Base-by-base conservation (phyloP, 1,140 invertebrate species). In the Venustaconcha ellipsiformis region DNA sequence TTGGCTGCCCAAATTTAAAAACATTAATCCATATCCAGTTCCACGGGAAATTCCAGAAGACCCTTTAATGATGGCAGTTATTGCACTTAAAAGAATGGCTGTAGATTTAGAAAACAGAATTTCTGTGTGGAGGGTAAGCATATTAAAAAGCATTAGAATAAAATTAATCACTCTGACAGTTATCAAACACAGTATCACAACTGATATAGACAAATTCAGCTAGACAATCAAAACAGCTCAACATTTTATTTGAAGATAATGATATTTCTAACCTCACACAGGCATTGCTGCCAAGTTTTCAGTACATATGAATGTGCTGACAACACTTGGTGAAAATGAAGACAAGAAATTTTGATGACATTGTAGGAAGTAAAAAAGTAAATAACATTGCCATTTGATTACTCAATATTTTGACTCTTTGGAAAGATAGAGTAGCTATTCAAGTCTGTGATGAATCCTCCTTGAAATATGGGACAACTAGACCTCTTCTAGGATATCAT, bases 1-100 rank as follows among this genome's bases (percentile, higher is more conserved):
- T 86, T 99, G 98, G 98, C 95, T 98, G 94, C 97, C 97, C 4
- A 99, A 99, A 89, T 96, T 99, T 83, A 96, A 94, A 86, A 94
- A 99, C 89, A 87, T 94, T 0, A 96, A 95, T 79, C 98, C 97
- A 5, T 99, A 95, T 94, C 93, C 93, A 4, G 86, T 97, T 60
- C 96, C 97, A 1, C 91, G 93, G 57, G 92, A 79, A 14, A 71
- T 88, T 2, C 85, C 86, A 12, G 59, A 74, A 2, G 80, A 97
- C 85, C 90, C 92, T 2, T 90, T 94, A 14, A 94, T 96, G 88
- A 86, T 99, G 17, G 96, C 97, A 0, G 93, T 93, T 83, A 77
- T 97, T 26, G 96, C 96, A 1, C 93, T 99, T 57, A 89, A 93
- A 79, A 94, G 96, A 85, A 98, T 99, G 87, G 93, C 93, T 64